Conservation (phyloP, 2,113 vertebrate species). For the Lepidothrix coronata region DNA sequence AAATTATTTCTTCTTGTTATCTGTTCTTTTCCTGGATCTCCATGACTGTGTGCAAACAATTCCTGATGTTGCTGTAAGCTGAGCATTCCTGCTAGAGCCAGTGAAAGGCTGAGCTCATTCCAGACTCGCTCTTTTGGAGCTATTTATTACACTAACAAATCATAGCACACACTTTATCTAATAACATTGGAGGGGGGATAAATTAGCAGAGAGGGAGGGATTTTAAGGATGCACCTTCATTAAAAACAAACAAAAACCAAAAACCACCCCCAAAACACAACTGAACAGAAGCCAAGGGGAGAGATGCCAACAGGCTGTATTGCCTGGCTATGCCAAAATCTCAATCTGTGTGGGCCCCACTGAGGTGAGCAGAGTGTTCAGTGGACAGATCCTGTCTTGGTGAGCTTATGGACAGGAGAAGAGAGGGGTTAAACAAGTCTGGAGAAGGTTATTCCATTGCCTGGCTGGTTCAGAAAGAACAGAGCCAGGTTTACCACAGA, state of each 20-base stretch:
- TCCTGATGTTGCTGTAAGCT: not conserved
- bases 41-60: not conserved
- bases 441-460: not conserved
- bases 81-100: not conserved
- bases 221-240: not conserved
- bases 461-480: not conserved
- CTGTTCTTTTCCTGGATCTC: not conserved
- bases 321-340: not conserved
- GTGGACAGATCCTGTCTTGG: not conserved
- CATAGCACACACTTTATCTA: not conserved
- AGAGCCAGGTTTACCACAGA: not conserved
- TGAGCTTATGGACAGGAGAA: not conserved
- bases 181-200: not conserved
- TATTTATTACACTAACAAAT: not conserved
- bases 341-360: not conserved
- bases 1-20: not conserved
- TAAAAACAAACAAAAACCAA: not conserved
- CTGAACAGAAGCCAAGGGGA: not conserved
- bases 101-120: not conserved
- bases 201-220: not conserved
- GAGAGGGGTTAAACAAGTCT: not conserved
- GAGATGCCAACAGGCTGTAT: not conserved
- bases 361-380: not conserved
- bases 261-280: not conserved
- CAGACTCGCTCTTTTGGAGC: not conserved